These are phyloP conservation scores for Lydus trimaculatus DNA, from an alignment of 2,888 invertebrate species.

Conservation along the genomic window DNA sequence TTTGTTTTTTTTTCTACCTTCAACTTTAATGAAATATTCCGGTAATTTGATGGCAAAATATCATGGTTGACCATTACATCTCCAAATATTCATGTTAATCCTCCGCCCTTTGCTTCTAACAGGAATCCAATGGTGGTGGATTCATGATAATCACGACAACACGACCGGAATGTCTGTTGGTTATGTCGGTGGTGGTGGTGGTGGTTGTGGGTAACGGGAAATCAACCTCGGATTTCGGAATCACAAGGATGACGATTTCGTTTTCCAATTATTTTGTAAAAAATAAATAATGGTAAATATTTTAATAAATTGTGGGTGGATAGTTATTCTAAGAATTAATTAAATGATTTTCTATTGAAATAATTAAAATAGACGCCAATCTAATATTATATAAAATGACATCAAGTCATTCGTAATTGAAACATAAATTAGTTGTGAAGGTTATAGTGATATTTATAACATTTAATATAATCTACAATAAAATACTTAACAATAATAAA, in stretches of 20 bases:
- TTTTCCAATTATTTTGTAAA: background rate
- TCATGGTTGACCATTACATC: background rate
- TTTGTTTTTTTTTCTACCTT: background rate
- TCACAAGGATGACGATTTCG: background rate
- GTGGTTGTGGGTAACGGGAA: conserved; percentile 38
- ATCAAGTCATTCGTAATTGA: conserved; percentile 53
- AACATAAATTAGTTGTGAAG: conserved; percentile 54
- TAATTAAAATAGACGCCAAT: conserved; percentile 44
- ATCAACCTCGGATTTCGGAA: conserved; percentile 16
- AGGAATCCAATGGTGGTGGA: conserved; percentile 39
- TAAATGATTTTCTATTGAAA: conserved; percentile 8
- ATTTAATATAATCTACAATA: conserved; percentile 20
- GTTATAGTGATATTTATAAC: conserved; percentile 49
- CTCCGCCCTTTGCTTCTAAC: conserved; percentile 26
- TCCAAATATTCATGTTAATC: conserved; percentile 12
- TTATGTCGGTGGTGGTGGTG: conserved; percentile 45
- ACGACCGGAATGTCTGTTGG: conserved; percentile 46
- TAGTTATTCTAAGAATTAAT: conserved; percentile 3
- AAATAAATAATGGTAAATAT: background rate
- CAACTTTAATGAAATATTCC: background rate
- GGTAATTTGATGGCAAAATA: background rate
- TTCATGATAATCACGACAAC: conserved; percentile 41
- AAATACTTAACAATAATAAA: conserved; percentile 7
- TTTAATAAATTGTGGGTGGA: background rate
- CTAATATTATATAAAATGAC: conserved; percentile 51